These are phyloP conservation scores for Rhysida immarginata DNA, from an alignment of 1,140 invertebrate genomes.

Conservation along the genomic window DNA sequence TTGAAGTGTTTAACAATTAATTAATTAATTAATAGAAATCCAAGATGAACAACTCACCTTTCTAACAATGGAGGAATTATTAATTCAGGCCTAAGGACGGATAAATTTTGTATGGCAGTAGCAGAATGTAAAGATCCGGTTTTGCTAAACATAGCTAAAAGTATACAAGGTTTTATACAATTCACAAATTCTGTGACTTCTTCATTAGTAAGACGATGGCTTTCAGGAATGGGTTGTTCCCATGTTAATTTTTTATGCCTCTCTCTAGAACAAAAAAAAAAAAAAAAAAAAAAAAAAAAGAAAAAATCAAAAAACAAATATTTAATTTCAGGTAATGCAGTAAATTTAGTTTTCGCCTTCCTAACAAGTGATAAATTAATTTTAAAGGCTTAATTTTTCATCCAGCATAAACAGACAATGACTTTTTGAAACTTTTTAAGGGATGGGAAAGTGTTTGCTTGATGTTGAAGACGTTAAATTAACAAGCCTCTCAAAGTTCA, in stretches of 20 bases:
- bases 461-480: too few species aligned
- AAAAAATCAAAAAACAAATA: not conserved
- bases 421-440: too few species aligned
- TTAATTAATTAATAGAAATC: too few species aligned
- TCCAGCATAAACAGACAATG: too few species aligned
- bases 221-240: conserved; percentile 47
- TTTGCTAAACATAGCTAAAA: conserved; percentile 61
- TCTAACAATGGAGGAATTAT: conserved; percentile 71
- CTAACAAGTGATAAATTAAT: too few species aligned
- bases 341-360: not conserved
- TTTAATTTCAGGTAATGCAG: not conserved
- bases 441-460: too few species aligned
- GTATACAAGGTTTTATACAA: conserved; percentile 45
- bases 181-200: conserved; percentile 73
- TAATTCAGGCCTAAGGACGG: conserved; percentile 59
- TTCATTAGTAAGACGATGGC: conserved; percentile 54
- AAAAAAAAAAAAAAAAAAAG: not conserved
- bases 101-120: conserved; percentile 53
- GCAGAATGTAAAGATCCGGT: conserved; percentile 45
- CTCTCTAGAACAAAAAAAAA: conserved; percentile 36
- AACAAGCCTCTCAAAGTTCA: too few species aligned
- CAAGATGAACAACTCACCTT: conserved; percentile 31
- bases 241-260: conserved; percentile 45
- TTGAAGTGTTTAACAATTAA: too few species aligned
- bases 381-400: too few species aligned